phyloP scores from a whole-genome alignment of 2,888 invertebrate genomes.

The Electrophaes corylata region DNA sequence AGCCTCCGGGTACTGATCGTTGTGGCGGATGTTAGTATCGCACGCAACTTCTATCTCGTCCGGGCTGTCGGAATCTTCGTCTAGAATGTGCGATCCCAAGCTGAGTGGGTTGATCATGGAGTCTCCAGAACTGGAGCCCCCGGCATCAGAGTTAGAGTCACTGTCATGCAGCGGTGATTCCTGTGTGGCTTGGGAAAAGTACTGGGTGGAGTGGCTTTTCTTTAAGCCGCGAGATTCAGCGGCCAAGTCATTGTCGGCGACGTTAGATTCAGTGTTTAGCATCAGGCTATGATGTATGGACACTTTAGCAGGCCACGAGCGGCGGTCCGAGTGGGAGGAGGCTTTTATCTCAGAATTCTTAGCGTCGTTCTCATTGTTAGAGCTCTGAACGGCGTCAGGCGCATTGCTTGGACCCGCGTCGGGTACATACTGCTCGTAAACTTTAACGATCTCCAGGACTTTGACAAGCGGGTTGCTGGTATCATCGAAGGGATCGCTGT shows the following conservation, averaged over 20 bases:
- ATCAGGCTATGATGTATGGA: conserved; percentile 64
- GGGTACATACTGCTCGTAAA: conserved; percentile 11
- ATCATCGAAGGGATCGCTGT: conserved; percentile 53
- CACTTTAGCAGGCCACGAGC: conserved; percentile 35
- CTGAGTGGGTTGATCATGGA: conserved; percentile 50
- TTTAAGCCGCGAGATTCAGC: conserved; percentile 53
- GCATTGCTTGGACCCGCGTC: conserved; percentile 50
- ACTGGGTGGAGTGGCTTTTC: conserved; percentile 62
- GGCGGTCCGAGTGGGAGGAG: conserved; percentile 30
- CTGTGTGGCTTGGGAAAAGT: conserved; percentile 43
- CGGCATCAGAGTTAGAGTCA: conserved; percentile 37
- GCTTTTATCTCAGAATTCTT: conserved; percentile 43
- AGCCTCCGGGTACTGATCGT: conserved; percentile 73
- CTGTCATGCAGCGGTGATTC: neutral
- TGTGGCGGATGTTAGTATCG: conserved; percentile 76
- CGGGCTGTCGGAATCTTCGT: conserved; percentile 38
- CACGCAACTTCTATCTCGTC: conserved; percentile 49
- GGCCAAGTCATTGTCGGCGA: conserved; percentile 52
- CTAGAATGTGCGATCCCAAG: conserved; percentile 49
- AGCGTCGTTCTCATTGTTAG: conserved; percentile 37
- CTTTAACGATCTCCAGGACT: conserved; percentile 6
- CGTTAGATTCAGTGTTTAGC: conserved; percentile 39
- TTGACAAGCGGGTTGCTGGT: conserved; percentile 38
- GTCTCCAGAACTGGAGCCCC: conserved; percentile 40
- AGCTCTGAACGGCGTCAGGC: conserved; percentile 36